Evolutionary conservation across 2,797 vertebrate species (phyloP).

Genomic region (Aulostomus chinensis): DNA sequence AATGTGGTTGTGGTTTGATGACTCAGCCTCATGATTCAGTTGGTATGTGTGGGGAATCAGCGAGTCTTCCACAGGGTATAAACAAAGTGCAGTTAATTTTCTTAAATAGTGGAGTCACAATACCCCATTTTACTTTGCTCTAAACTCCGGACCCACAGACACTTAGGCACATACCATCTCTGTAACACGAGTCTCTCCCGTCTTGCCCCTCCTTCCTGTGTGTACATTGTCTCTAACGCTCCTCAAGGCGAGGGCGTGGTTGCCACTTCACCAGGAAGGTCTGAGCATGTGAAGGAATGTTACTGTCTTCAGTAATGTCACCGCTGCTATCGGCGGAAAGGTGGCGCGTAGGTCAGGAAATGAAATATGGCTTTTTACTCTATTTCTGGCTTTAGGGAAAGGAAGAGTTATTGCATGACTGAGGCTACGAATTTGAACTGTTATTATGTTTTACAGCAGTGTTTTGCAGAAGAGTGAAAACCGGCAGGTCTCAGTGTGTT

Average conservation of each 20-base stretch:
- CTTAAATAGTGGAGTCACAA: no score
- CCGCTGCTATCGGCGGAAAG: slow-evolving; percentile 1
- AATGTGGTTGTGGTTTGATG: slow-evolving; percentile 51
- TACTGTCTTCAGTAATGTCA: slow-evolving; percentile 21
- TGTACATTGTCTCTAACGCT: slow-evolving; percentile 4
- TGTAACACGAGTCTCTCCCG: background rate
- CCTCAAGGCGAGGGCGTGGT: slow-evolving; percentile 29
- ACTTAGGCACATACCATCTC: background rate
- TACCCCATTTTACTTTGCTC: background rate
- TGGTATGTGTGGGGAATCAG: slow-evolving; percentile 10
- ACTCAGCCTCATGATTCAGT: slow-evolving; percentile 48
- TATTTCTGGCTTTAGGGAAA: no score
- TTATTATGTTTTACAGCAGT: no score
- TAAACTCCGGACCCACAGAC: background rate
- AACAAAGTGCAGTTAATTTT: background rate
- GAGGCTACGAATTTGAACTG: no score
- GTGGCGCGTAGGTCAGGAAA: no score
- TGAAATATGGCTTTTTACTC: no score
- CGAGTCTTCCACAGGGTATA: slow-evolving; percentile 7
- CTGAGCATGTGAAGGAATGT: slow-evolving; percentile 56
- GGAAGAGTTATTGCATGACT: no score
- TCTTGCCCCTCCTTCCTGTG: background rate
- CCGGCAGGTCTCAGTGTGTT: no score
- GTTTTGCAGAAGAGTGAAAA: no score
- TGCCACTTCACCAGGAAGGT: slow-evolving; percentile 9